Percentiles rank a stretch among this genome's conserved stretches.
phyloP scores from a whole-genome alignment of 2,888 invertebrate species.

The Clivina fossor region DNA sequence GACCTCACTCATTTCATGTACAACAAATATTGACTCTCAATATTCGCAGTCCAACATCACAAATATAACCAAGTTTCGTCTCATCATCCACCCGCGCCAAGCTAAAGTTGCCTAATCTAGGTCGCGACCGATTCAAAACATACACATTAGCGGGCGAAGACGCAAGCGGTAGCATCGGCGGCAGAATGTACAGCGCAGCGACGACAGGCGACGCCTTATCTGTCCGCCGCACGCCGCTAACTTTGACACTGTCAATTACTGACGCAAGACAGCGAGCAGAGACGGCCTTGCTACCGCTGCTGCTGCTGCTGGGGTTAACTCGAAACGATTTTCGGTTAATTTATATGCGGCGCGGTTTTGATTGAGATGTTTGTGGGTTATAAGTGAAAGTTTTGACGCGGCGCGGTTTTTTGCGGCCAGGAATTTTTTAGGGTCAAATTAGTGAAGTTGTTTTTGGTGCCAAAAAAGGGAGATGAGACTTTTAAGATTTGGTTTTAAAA shows the following conservation, averaged over 20 bases:
- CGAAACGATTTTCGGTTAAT: too few relatives aligned
- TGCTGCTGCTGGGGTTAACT: slow-evolving; percentile 5
- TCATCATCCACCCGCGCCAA: too few relatives aligned
- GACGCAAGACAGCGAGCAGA: neutral
- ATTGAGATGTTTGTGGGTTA: neutral
- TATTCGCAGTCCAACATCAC: too few relatives aligned
- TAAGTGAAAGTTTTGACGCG: neutral
- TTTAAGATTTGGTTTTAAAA: too few relatives aligned
- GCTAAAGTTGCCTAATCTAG: too few relatives aligned
- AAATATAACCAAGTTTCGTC: too few relatives aligned
- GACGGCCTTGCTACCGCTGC: neutral
- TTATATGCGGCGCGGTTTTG: neutral
- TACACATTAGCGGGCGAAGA: slow-evolving; percentile 12
- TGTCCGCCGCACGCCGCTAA: slow-evolving; percentile 20
- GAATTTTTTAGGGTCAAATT: too few relatives aligned
- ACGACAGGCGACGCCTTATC: slow-evolving; percentile 17
- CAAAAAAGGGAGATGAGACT: too few relatives aligned
- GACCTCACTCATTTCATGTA: too few relatives aligned
- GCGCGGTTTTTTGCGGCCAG: neutral
- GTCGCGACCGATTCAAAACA: neutral
- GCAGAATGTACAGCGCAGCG: neutral
- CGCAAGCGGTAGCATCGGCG: too few relatives aligned
- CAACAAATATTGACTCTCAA: too few relatives aligned
- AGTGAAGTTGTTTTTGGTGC: too few relatives aligned
- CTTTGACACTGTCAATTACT: slow-evolving; percentile 20